phyloP scores from a whole-genome alignment of 92 coral and sea anemone genomes.

The Blastomussa wellsi region DNA sequence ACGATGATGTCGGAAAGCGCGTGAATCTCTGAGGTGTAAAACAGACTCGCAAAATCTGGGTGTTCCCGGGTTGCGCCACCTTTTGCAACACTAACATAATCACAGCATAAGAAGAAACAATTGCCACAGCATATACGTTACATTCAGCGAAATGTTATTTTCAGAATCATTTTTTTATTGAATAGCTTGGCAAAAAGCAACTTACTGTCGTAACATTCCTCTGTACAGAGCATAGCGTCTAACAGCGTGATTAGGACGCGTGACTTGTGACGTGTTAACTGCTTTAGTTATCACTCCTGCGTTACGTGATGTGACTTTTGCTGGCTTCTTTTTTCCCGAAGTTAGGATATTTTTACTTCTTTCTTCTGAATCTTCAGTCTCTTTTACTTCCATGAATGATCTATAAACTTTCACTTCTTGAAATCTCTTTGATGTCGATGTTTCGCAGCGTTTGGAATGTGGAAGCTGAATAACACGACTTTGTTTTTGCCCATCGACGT shows the following conservation, averaged over 20 bases:
- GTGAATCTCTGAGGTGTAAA: neutral
- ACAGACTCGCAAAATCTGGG: neutral
- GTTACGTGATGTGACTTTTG: neutral
- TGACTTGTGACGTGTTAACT: neutral
- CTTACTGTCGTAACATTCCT: slow-evolving; percentile 46
- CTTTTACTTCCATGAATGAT: neutral
- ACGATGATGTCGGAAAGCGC: neutral
- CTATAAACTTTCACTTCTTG: slow-evolving; percentile 13
- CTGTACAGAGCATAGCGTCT: slow-evolving; percentile 44
- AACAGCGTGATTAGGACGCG: neutral
- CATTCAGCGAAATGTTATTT: no score
- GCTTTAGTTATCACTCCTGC: neutral
- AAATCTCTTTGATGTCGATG: neutral
- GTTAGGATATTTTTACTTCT: neutral
- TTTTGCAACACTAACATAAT: neutral
- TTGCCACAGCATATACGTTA: no score
- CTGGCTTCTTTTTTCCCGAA: neutral
- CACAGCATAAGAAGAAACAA: no score
- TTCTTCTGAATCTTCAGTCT: neutral
- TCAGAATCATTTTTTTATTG: no score
- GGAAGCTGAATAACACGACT: neutral
- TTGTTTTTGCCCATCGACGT: neutral
- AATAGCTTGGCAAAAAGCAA: neutral
- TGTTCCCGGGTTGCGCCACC: neutral
- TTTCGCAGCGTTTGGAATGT: neutral